These are phyloP conservation scores for Aulostomus chinensis DNA, from an alignment of 2,797 vertebrate species.

Conservation along the genomic window DNA sequence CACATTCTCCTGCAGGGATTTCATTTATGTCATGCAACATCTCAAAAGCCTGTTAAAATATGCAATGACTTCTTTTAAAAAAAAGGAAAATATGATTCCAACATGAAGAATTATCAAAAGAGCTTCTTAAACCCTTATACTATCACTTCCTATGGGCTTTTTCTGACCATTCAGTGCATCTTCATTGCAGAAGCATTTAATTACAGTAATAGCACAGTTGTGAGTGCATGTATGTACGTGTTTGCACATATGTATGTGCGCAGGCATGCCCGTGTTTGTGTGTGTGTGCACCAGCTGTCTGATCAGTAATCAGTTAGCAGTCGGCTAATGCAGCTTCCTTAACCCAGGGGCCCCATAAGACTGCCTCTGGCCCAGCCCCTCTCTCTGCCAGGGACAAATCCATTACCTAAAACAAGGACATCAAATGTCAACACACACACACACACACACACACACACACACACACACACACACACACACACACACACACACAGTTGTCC, in stretches of 20 bases:
- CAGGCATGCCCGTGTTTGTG: constrained; percentile 18
- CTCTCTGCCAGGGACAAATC: constrained; percentile 73
- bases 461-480: constrained; percentile 13
- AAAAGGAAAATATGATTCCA: no score
- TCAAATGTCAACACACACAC: constrained; percentile 68
- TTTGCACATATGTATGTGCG: constrained; percentile 28
- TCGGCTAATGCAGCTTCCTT: constrained; percentile 76
- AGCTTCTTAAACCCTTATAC: constrained; percentile 25
- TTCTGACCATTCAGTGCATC: constrained; percentile 26
- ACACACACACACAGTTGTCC: constrained; percentile 4
- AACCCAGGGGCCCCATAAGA: constrained; percentile 78
- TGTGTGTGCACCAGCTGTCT: constrained; percentile 67
- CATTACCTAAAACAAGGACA: constrained; percentile 77
- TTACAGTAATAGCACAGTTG: constrained; percentile 48
- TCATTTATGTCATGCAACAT: constrained; percentile 28
- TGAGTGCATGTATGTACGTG: constrained; percentile 32
- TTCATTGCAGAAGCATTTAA: constrained; percentile 55
- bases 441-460: constrained; percentile 10
- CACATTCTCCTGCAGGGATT: constrained; percentile 16
- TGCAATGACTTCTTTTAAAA: no score
- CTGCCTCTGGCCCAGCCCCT: constrained; percentile 64
- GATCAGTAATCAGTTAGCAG: constrained; percentile 79
- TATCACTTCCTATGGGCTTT: constrained; percentile 27
- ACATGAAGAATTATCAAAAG: constrained; percentile 20
- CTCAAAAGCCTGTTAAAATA: constrained; percentile 22